Conservation (phyloP, 1,140 invertebrate genomes). For the Megalopta genalis region DNA sequence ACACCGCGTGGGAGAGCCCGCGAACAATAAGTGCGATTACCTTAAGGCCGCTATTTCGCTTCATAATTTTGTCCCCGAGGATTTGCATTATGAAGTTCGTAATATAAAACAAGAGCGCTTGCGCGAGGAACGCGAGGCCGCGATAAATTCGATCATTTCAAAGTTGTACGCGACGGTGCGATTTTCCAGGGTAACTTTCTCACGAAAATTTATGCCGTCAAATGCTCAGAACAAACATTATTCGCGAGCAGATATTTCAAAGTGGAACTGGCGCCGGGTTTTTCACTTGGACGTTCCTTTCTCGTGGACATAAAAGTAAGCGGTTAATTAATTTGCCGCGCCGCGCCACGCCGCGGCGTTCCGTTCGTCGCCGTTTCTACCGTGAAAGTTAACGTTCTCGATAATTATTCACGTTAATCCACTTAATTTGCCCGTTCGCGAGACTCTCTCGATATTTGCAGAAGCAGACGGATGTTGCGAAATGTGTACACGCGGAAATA, state of each 20-base stretch:
- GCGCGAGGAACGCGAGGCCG: background rate
- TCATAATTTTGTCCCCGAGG: constrained; percentile 28
- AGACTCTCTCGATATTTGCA: no score
- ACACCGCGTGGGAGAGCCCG: background rate
- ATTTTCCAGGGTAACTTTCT: constrained; percentile 13
- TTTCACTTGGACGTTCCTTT: background rate
- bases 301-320: background rate
- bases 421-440: no score
- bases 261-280: background rate
- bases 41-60: constrained; percentile 5
- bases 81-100: constrained; percentile 22
- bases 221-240: background rate
- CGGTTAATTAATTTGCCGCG: background rate
- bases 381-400: background rate
- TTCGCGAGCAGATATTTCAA: background rate
- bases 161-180: constrained; percentile 24
- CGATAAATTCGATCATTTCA: constrained; percentile 45
- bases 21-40: background rate
- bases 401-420: background rate
- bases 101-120: constrained; percentile 6
- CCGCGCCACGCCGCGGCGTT: no score
- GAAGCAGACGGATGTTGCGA: background rate
- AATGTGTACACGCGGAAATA: background rate
- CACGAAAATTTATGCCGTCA: constrained; percentile 23
- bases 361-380: no score